Conservation (phyloP, 2,888 invertebrate genomes). For the Aleiodes alternator region DNA sequence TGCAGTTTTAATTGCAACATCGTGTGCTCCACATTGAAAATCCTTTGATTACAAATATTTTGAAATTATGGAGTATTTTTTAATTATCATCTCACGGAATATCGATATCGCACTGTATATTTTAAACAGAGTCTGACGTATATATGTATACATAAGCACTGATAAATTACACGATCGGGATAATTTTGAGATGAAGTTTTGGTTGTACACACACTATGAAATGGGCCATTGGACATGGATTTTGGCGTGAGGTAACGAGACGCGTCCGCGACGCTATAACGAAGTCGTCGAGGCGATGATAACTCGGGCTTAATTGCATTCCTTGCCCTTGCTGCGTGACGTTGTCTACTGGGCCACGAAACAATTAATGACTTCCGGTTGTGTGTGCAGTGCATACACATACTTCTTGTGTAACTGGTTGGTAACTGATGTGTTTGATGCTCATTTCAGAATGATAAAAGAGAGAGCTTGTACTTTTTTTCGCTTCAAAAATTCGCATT, state of each 20-base stretch:
- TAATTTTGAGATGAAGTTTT: constrained; percentile 30
- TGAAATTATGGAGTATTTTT: no score
- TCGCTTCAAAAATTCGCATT: background rate
- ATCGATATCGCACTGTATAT: no score
- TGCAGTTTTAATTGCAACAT: no score
- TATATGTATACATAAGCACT: no score
- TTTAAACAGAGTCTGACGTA: no score
- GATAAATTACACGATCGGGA: constrained; percentile 30
- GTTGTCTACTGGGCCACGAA: constrained; percentile 50
- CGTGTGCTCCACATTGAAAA: background rate
- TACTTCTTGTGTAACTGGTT: background rate
- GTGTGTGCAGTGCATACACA: constrained; percentile 33
- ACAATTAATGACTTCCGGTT: constrained; percentile 63
- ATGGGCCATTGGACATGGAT: constrained; percentile 36
- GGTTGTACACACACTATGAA: constrained; percentile 1
- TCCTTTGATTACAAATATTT: no score
- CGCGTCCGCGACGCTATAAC: constrained; percentile 52
- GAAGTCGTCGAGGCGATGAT: constrained; percentile 57
- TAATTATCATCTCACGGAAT: no score
- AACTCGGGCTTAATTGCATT: constrained; percentile 63
- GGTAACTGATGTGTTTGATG: background rate
- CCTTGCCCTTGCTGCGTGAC: constrained; percentile 50
- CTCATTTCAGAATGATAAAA: constrained; percentile 20
- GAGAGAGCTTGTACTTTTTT: constrained; percentile 12
- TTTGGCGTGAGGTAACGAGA: constrained; percentile 54